Percentiles rank a stretch among this genome's conserved stretches.
These are phyloP conservation scores for Equus quagga DNA, from an alignment of 2,113 vertebrate species.

Conservation along the genomic window DNA sequence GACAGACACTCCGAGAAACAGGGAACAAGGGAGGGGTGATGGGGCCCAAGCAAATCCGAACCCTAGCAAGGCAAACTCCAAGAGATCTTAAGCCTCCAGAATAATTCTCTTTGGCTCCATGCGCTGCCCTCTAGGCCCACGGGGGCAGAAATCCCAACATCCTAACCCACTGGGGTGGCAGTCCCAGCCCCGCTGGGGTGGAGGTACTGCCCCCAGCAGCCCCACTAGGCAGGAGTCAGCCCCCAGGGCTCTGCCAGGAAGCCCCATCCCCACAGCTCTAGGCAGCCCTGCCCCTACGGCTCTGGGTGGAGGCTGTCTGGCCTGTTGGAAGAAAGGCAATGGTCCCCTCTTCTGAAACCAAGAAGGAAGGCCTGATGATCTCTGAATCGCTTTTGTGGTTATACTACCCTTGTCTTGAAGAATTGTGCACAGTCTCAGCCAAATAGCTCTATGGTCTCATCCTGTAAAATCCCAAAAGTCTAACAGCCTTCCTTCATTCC, in stretches of 20 bases:
- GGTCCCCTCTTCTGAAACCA: neutral
- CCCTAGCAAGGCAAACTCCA: neutral
- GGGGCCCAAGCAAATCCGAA: neutral
- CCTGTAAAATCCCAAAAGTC: neutral
- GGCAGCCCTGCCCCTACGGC: neutral
- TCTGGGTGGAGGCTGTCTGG: neutral
- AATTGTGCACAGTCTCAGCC: neutral
- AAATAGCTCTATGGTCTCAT: neutral
- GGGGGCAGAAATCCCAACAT: neutral
- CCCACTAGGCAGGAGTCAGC: neutral
- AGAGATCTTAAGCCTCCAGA: neutral
- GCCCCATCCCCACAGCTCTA: too few species aligned
- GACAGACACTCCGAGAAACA: neutral
- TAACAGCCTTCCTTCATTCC: neutral
- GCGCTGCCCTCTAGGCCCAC: neutral
- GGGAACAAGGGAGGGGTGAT: neutral
- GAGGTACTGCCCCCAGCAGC: too few species aligned
- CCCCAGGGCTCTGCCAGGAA: neutral
- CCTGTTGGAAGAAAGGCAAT: neutral
- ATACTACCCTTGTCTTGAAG: neutral
- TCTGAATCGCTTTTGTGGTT: neutral
- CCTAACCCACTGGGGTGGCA: neutral
- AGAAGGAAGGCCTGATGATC: neutral
- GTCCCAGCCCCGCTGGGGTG: neutral
- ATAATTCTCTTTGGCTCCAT: neutral